Percentiles rank a stretch among this genome's conserved stretches.
These are phyloP conservation scores for Apamea monoglypha DNA, from an alignment of 2,888 invertebrate species.

Conservation along the genomic window DNA sequence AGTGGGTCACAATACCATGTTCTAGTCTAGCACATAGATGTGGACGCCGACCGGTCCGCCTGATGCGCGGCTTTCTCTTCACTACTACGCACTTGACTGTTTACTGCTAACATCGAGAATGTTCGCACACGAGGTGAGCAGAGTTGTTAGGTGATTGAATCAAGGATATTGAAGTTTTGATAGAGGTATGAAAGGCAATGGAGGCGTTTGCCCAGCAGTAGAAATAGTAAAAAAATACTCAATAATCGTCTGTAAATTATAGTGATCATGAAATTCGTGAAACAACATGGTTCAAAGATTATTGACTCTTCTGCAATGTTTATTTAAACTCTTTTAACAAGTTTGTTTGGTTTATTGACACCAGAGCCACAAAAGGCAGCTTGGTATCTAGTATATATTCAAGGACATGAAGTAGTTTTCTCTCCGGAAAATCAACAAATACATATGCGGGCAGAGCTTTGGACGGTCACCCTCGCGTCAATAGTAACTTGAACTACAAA, in stretches of 20 bases:
- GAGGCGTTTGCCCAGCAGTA: not conserved
- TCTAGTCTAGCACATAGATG: conserved; percentile 62
- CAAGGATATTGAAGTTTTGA: not conserved
- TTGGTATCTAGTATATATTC: not conserved
- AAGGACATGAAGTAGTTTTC: conserved; percentile 44
- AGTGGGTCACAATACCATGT: conserved; percentile 63
- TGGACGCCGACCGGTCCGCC: conserved; percentile 59
- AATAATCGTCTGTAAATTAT: not conserved
- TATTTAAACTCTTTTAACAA: not conserved
- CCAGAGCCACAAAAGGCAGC: not conserved
- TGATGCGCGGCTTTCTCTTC: conserved; percentile 73
- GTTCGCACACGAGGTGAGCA: not conserved
- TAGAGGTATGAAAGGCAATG: not conserved
- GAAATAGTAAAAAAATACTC: not conserved
- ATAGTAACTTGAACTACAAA: not conserved
- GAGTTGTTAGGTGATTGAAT: not conserved
- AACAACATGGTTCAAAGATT: not conserved
- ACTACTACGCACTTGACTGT: conserved; percentile 54
- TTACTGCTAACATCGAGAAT: conserved; percentile 26
- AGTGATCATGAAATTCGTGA: not conserved
- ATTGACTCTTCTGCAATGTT: not conserved
- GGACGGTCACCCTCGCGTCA: not conserved
- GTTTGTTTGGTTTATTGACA: not conserved
- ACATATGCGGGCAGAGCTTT: conserved; percentile 39
- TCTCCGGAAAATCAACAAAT: conserved; percentile 32